phyloP scores from a whole-genome alignment of 2,888 invertebrate species.

The Colostygia pectinataria region DNA sequence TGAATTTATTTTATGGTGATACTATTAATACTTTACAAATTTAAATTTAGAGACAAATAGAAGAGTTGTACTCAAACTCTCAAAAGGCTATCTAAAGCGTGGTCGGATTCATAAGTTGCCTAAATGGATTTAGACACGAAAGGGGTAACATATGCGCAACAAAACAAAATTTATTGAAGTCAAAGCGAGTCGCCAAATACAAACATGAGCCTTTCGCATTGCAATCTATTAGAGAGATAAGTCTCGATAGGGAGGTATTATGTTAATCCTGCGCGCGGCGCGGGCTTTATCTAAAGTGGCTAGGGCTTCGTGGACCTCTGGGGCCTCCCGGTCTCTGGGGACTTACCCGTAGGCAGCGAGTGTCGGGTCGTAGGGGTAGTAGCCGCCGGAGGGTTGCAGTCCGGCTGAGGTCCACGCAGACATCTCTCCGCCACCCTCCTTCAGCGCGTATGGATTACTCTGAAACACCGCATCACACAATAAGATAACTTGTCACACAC shows the following conservation, averaged over 20 bases:
- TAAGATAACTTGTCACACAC: conserved; percentile 32
- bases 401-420: conserved; percentile 96
- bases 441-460: conserved; percentile 95
- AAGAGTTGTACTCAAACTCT: not conserved
- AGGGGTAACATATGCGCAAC: conserved; percentile 65
- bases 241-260: conserved; percentile 73
- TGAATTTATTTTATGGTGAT: too few species aligned
- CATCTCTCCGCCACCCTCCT: conserved; percentile 94
- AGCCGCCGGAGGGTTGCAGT: conserved; percentile 94
- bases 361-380: conserved; percentile 96
- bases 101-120: conserved; percentile 46
- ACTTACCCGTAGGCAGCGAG: conserved; percentile 97
- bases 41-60: too few species aligned
- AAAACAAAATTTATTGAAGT: conserved; percentile 66
- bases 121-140: conserved; percentile 27
- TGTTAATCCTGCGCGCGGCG: conserved; percentile 72
- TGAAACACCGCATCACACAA: conserved; percentile 81
- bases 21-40: too few species aligned
- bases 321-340: conserved; percentile 62
- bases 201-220: conserved; percentile 77
- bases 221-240: conserved; percentile 78
- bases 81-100: conserved; percentile 40
- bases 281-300: conserved; percentile 78
- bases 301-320: conserved; percentile 59
- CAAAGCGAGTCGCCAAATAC: conserved; percentile 71